Base-by-base conservation (phyloP, 1,140 invertebrate species). In the Micrasema minimum region DNA sequence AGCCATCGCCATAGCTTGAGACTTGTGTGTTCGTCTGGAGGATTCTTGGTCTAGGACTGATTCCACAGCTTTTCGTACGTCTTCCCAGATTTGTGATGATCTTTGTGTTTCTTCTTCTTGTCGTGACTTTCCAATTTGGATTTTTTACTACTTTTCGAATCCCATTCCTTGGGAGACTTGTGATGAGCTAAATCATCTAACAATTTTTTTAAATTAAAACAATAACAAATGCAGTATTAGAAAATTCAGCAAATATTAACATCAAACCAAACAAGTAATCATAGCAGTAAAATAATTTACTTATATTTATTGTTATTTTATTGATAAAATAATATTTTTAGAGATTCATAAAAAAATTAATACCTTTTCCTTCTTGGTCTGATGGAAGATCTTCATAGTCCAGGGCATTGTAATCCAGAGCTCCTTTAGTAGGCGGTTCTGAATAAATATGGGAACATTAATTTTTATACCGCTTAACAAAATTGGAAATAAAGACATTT, bases 361-460 rank as follows among this genome's bases (percentile, higher is more conserved):
- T 48, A 73, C 74, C 71, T 71, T 73, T 73, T 48, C 16, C 50
- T 61, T 75, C 74, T 43, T 10, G 46, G 65, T 75, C 74, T 26
- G 71, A 72, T 12, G 71, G 64, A 31, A 77, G 72, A 61, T 80
- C 80, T 73, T 83, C 82, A 69, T 83, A 83, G 74, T 83, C 82
- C n/a, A 83, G 71, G 22, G 82, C 82, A 75, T 83, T 83, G 71
- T 83, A 83, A 76, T 83, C 82, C 1, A 83, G 59, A n/a, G 43
- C 59, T 14, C 46, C 53, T 48, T 75, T 71, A 22, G 46, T 35
- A 4, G 61, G 41, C 18, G 66, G 55, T 45, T 69, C 69, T 72
- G 23, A 43, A 53, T 23, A 10, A 51, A 51, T 50, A 50, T 20
- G n/a, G 20, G n/a, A n/a, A n/a, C n/a, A n/a, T n/a, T n/a, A n/a